Evolutionary conservation across 53 echinoderm and acorn worm species (phyloP), one percentile per base, ranked within the genome.

Genomic region (Paelopatides confundens): DNA sequence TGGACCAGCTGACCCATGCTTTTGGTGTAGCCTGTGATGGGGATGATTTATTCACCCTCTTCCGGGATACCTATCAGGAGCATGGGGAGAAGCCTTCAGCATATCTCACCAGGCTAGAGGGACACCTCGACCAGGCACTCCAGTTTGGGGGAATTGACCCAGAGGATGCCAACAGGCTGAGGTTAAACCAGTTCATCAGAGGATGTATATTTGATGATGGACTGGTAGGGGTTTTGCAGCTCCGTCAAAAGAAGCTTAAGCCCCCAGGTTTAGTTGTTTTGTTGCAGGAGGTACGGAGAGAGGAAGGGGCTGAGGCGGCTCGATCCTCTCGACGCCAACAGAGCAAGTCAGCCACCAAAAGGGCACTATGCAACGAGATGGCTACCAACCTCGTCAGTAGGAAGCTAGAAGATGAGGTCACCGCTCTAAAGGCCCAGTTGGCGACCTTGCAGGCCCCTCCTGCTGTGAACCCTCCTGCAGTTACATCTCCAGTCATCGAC

Each of bases 11-110:
- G 5, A 74, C 58, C 27, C 51, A 86, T 32, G 90, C 90, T 0
- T 93, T 71, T 46, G 87, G 93, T 5, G 13, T 86, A 5, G 87
- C 93, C 2, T 66, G 87, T 5, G 90, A 93, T 40, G 90, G 90
- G 1, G 93, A 87, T 30, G 90, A 90, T 27, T 85, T 84, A 0
- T 87, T 88, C 43, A 68, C 83, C 1, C 51, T 29, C 28, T 93
- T 93, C n/a, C 34, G 69, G 29, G 93, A 86, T 26, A 81, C 82
- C 21, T 90, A 46, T 47, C 89, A 93, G 87, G 66, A 49, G 49
- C 18, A 50, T 1, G 65, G 74, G 0, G 83, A 92, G 65, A n/a
- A 46, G 4, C 31, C 92, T 0, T 76, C 85, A 17, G 86, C 76
- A 3, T 92, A 88, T 54, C 86, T 92, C 0, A 21, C 54, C 0